Base-by-base conservation (phyloP, 2,888 invertebrate genomes). In the Leptinotarsa peninsularis region DNA sequence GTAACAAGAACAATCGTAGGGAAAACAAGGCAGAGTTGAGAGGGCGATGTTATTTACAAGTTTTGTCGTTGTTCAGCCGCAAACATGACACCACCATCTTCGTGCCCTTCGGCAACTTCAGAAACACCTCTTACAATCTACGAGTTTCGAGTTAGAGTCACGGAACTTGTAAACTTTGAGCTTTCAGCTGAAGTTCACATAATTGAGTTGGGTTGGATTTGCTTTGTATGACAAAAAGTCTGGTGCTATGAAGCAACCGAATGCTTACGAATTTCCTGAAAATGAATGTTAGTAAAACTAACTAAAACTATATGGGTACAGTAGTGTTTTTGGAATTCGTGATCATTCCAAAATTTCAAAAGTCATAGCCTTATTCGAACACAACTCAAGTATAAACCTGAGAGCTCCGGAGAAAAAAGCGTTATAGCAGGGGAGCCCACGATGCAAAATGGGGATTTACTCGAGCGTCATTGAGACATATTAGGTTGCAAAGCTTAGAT, bases 41-140 rank as follows among this genome's bases (percentile, higher is more conserved):
- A 84, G 85, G 82, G 83, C 83, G 85, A 82, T 82, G 84, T 83
- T 84, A 81, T 82, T 83, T 84, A 85, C 86, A 86, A 87, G 86
- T 87, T 87, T 85, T 84, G 84, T 83, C 86, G 85, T 87, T 87
- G 86, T 86, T 87, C 86, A 84, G 86, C 88, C 88, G 85, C 88
- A 87, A 87, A 88, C 87, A 88, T 85, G 87, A 87, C 87, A 85
- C 87, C 86, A 83, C 82, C 83, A 83, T 83, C 80, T 77, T 81
- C 80, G 80, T 76, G 79, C 78, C 78, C 77, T 76, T 79, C 76
- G 79, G 78, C 80, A 81, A 81, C 81, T 23, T 17, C 23, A 49
- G 70, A 49, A 70, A 70, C 70, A 82, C 82, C 79, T 79, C 80
- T 77, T 76, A 75, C 80, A 76, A 49, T 70, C 49, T 54, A 43